Percentiles rank a stretch among this genome's conserved stretches.
Evolutionary conservation across 2,888 invertebrate species (phyloP).

Genomic region (Platycheirus albimanus): DNA sequence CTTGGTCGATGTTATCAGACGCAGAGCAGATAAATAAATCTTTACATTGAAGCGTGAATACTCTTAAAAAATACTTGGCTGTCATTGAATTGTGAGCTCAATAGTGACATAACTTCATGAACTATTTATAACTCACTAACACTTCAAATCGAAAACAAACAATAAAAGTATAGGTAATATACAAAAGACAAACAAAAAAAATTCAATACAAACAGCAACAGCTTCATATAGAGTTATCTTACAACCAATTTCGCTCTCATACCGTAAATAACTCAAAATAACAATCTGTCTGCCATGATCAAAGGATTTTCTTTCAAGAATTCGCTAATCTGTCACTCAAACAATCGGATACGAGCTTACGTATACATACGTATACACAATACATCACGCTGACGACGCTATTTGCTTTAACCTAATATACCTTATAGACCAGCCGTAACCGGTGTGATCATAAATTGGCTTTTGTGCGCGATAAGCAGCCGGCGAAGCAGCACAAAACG

Average conservation of each 20-base stretch:
- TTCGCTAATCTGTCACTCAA: conserved; percentile 70
- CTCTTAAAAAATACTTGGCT: no score
- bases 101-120: conserved; percentile 9
- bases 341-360: conserved; percentile 38
- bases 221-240: conserved; percentile 21
- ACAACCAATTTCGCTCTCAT: conserved; percentile 57
- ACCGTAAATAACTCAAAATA: conserved; percentile 66
- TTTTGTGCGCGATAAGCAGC: conserved; percentile 64
- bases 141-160: conserved; percentile 4
- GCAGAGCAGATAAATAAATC: no score
- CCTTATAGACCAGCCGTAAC: conserved; percentile 15
- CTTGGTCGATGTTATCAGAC: no score
- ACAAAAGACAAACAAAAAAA: conserved; percentile 21
- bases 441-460: conserved; percentile 68
- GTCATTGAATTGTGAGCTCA: no score
- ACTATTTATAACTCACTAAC: conserved; percentile 1
- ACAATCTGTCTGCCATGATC: conserved; percentile 72
- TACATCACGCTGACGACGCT: conserved; percentile 34
- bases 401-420: conserved; percentile 8
- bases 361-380: conserved; percentile 9
- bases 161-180: conserved; percentile 14
- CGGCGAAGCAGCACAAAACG: conserved; percentile 47
- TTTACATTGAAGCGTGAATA: no score
- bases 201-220: no score
- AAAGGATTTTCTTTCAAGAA: conserved; percentile 66